Evolutionary conservation across 1,140 invertebrate species (phyloP).

Genomic region (Camponotus pennsylvanicus): DNA sequence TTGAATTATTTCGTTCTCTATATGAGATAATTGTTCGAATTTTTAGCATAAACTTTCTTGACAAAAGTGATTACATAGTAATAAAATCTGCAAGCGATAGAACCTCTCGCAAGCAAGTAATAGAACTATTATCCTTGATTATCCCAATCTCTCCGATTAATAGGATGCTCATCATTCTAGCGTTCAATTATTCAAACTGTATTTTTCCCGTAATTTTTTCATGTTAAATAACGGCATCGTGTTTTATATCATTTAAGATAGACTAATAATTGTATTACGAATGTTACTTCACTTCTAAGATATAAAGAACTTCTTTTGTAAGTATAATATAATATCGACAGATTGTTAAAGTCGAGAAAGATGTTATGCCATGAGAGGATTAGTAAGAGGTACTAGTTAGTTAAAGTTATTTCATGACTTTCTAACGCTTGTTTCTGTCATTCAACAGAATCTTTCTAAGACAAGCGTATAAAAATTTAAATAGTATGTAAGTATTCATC

Average conservation of each 20-base stretch:
- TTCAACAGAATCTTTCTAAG: neutral
- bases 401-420: conserved; percentile 13
- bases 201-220: neutral
- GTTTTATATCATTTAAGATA: neutral
- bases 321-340: neutral
- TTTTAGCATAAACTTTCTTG: neutral
- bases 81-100: neutral
- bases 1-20: neutral
- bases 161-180: neutral
- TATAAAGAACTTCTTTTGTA: conserved; percentile 5
- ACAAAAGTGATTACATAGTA: neutral
- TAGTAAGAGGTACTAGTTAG: neutral
- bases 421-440: neutral
- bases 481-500: conserved; percentile 4
- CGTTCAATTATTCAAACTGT: neutral
- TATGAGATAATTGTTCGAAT: neutral
- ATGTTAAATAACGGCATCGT: neutral
- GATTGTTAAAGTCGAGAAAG: neutral
- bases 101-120: neutral
- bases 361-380: neutral
- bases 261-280: conserved; percentile 6
- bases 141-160: neutral
- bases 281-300: neutral
- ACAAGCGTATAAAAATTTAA: neutral
- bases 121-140: conserved; percentile 18